These are phyloP conservation scores for Rhopalosiphum nymphaeae DNA, from an alignment of 2,888 invertebrate genomes.

Conservation along the genomic window DNA sequence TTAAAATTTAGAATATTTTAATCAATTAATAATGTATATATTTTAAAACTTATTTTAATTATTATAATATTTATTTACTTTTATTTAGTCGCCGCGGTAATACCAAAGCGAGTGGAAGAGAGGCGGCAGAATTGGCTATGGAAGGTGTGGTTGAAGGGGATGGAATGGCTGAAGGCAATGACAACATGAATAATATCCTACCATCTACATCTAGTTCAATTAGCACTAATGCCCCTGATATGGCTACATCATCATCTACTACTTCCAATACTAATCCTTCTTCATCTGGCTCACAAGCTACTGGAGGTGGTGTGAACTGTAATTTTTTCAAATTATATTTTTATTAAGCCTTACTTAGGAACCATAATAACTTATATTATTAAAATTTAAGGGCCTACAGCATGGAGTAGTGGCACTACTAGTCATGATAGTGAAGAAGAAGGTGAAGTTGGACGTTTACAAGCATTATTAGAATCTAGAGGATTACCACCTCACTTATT, in stretches of 20 bases:
- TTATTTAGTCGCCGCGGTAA: slow-evolving; percentile 57
- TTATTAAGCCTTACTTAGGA: not conserved
- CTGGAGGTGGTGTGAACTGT: slow-evolving; percentile 39
- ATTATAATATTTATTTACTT: not conserved
- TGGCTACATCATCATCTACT: slow-evolving; percentile 51
- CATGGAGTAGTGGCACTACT: slow-evolving; percentile 58
- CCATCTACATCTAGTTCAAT: slow-evolving; percentile 59
- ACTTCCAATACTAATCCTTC: slow-evolving; percentile 52
- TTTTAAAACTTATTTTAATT: not conserved
- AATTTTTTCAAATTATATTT: slow-evolving; percentile 23
- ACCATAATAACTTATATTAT: not conserved
- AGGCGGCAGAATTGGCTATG: slow-evolving; percentile 44
- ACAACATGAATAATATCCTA: slow-evolving; percentile 46
- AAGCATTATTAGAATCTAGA: slow-evolving; percentile 93
- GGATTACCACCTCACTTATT: slow-evolving; percentile 97
- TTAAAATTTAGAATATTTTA: slow-evolving; percentile 61
- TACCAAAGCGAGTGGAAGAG: slow-evolving; percentile 63
- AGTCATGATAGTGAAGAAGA: slow-evolving; percentile 80
- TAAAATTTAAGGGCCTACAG: slow-evolving; percentile 36
- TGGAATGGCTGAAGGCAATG: slow-evolving; percentile 57
- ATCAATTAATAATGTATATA: not conserved
- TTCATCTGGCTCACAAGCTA: slow-evolving; percentile 57
- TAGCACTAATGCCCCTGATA: slow-evolving; percentile 40
- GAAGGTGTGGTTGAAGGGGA: slow-evolving; percentile 59
- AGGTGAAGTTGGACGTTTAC: slow-evolving; percentile 94